phyloP scores from a whole-genome alignment of 2,113 vertebrate species.

The Andinoacara biseriatus region DNA sequence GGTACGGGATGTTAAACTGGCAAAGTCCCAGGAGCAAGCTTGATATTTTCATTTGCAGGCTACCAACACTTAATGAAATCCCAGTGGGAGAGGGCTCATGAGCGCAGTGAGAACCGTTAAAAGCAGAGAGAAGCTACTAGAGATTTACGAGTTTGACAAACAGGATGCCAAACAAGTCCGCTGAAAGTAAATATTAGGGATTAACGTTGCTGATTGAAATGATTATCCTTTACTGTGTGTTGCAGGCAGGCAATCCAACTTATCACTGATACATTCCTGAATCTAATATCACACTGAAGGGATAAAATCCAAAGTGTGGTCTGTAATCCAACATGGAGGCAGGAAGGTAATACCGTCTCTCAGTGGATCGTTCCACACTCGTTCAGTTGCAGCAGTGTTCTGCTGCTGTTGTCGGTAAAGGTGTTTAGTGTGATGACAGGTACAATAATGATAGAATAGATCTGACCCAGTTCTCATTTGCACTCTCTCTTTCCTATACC shows the following conservation, averaged over 20 bases:
- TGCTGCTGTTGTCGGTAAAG: conserved; percentile 2
- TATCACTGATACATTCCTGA: background rate
- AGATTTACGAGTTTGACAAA: conserved; percentile 21
- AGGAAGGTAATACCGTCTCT: conserved; percentile 5
- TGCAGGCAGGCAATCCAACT: background rate
- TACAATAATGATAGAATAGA: conserved; percentile 26
- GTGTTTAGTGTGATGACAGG: conserved; percentile 38
- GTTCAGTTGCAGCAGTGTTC: background rate
- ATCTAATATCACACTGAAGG: background rate
- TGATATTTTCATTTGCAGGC: conserved; percentile 56
- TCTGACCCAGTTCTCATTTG: conserved; percentile 65
- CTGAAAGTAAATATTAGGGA: background rate
- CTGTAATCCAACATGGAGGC: background rate
- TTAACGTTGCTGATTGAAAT: background rate
- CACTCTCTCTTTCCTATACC: background rate
- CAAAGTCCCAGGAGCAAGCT: conserved; percentile 33
- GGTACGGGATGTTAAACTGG: conserved; percentile 18
- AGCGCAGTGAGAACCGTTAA: conserved; percentile 36
- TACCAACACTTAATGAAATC: conserved; percentile 55
- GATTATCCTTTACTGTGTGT: background rate
- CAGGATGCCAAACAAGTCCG: background rate
- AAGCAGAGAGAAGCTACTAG: background rate
- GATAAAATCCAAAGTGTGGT: background rate
- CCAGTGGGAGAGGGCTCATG: conserved; percentile 27
- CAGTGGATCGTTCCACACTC: background rate